Conservation (phyloP, 2,113 vertebrate genomes). For the Jaculus jaculus region DNA sequence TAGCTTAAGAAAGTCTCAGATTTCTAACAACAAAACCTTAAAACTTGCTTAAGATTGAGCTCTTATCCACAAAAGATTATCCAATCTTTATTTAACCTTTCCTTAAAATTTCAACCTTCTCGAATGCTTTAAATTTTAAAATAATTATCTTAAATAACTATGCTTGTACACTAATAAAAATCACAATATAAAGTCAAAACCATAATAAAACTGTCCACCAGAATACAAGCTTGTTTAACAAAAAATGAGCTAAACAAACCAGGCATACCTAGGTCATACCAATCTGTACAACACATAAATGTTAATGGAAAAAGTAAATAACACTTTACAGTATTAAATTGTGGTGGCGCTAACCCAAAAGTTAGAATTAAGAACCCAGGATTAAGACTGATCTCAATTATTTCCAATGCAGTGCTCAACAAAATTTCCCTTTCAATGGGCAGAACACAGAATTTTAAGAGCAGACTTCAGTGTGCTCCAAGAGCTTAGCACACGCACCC, state of each 20-base stretch:
- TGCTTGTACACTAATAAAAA: slow-evolving; percentile 31
- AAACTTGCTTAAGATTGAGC: background rate
- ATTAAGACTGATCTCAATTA: background rate
- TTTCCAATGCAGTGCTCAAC: slow-evolving; percentile 7
- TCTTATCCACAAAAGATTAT: background rate
- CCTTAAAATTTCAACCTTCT: slow-evolving; percentile 14
- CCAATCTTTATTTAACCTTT: background rate
- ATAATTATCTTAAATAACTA: background rate
- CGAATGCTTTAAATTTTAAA: background rate
- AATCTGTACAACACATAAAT: background rate
- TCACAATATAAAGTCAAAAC: slow-evolving; percentile 3
- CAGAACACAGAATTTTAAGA: slow-evolving; percentile 40
- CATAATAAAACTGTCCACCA: background rate
- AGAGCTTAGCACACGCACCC: background rate
- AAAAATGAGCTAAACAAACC: background rate
- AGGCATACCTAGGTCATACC: background rate
- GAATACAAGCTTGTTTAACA: slow-evolving; percentile 44
- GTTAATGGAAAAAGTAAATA: slow-evolving; percentile 19
- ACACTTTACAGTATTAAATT: background rate
- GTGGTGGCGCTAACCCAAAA: background rate
- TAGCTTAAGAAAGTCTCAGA: background rate
- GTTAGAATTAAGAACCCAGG: slow-evolving; percentile 5
- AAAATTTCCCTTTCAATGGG: background rate
- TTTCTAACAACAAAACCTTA: slow-evolving; percentile 31
- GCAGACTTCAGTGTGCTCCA: background rate